A percentile compares a stretch with the other conserved stretches of the same genome.
phyloP scores from a whole-genome alignment of 2,888 invertebrate genomes.

The Lutraria lutraria region DNA sequence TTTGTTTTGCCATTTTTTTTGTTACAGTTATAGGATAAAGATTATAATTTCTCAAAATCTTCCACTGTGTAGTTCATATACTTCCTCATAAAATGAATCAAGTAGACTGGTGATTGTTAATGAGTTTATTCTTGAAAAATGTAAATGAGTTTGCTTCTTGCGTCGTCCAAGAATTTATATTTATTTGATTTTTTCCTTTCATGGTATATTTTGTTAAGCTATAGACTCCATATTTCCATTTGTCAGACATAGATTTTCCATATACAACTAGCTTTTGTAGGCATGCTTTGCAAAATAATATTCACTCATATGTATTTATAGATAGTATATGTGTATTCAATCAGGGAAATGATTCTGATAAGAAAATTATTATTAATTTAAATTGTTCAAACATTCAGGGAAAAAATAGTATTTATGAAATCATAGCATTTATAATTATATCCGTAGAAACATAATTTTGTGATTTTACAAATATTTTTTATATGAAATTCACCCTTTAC shows the following conservation, averaged over 20 bases:
- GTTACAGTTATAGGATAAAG: too few species aligned
- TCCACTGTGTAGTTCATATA: too few species aligned
- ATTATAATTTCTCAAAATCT: too few species aligned
- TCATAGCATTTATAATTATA: background rate
- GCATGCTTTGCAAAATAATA: background rate
- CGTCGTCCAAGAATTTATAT: too few species aligned
- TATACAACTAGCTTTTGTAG: background rate
- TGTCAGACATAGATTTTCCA: background rate
- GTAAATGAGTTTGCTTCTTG: too few species aligned
- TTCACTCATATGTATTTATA: background rate
- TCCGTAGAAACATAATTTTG: background rate
- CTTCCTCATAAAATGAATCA: too few species aligned
- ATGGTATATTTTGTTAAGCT: too few species aligned
- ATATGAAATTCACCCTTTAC: background rate
- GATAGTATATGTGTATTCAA: background rate
- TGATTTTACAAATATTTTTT: background rate
- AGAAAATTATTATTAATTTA: background rate
- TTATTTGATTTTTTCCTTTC: too few species aligned
- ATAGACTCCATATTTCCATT: background rate
- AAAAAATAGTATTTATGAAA: constrained; percentile 4
- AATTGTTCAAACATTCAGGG: background rate
- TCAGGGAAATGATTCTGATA: background rate
- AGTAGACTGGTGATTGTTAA: too few species aligned
- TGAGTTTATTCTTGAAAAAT: too few species aligned
- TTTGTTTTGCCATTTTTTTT: too few species aligned